These are phyloP conservation scores for Oncopeltus fasciatus DNA, from an alignment of 1,140 invertebrate genomes.

Conservation along the genomic window DNA sequence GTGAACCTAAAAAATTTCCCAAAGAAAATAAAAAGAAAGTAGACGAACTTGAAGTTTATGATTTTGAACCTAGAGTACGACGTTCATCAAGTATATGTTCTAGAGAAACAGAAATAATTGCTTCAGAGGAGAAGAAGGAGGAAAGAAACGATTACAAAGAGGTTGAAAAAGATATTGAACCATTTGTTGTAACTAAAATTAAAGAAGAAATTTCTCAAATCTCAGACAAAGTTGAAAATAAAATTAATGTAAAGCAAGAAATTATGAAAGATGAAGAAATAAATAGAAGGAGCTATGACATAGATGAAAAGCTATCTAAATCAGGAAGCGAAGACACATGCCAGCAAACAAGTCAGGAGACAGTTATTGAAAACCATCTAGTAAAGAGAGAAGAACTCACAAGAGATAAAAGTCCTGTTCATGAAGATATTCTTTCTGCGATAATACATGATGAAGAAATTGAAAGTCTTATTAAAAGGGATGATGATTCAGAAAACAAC, in stretches of 20 bases:
- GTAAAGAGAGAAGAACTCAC: not conserved
- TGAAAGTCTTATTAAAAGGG: slow-evolving; percentile 21
- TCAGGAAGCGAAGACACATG: not conserved
- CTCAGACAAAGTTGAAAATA: not conserved
- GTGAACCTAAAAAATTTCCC: not conserved
- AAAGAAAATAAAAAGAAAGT: not conserved
- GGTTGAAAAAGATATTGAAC: not conserved
- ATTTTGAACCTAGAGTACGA: slow-evolving; percentile 11
- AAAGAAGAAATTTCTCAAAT: not conserved
- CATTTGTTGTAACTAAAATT: not conserved
- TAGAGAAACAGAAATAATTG: not conserved
- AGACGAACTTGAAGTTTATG: not conserved
- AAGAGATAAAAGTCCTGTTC: not conserved
- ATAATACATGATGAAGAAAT: not conserved
- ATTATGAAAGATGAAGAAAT: not conserved
- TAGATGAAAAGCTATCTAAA: not conserved
- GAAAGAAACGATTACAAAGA: not conserved
- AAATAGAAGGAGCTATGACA: not conserved
- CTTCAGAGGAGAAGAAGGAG: not conserved
- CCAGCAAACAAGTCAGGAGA: not conserved
- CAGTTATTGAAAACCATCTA: not conserved
- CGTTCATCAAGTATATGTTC: not conserved
- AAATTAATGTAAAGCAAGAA: slow-evolving; percentile 5
- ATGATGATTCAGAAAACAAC: slow-evolving; percentile 21
- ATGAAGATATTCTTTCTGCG: not conserved